Evolutionary conservation across 2,797 vertebrate species (phyloP).

Genomic region (Jordanella pulchra): DNA sequence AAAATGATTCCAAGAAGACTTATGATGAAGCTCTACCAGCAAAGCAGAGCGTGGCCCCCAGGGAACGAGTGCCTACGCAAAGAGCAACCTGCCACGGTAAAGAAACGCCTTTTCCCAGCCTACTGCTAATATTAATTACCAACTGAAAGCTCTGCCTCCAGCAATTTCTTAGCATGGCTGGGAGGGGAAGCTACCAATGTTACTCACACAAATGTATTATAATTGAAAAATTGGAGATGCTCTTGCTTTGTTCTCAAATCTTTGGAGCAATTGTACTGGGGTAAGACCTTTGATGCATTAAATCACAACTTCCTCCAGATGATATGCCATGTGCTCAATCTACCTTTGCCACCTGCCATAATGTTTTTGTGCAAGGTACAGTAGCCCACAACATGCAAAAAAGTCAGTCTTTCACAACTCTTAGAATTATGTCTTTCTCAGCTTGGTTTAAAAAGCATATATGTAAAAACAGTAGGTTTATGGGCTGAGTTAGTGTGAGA

Average conservation of each 20-base stretch:
- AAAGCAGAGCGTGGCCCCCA: constrained; percentile 51
- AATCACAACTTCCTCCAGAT: constrained; percentile 42
- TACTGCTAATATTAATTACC: constrained; percentile 79
- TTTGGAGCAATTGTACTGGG: constrained; percentile 43
- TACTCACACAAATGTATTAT: constrained; percentile 26
- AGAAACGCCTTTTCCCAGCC: constrained; percentile 59
- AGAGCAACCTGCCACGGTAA: constrained; percentile 59
- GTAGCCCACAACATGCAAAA: constrained; percentile 4
- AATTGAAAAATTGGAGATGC: constrained; percentile 29
- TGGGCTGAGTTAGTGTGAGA: too few species aligned
- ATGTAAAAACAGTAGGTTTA: too few species aligned
- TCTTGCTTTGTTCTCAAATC: constrained; percentile 22
- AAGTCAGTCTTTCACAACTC: constrained; percentile 15
- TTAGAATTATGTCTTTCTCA: background rate
- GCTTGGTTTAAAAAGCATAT: constrained; percentile 4
- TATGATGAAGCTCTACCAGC: constrained; percentile 55
- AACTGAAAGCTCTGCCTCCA: constrained; percentile 54
- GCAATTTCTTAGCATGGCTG: constrained; percentile 48
- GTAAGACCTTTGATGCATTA: constrained; percentile 33
- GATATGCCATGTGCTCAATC: constrained; percentile 24
- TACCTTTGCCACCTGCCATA: constrained; percentile 13
- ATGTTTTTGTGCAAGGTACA: constrained; percentile 23
- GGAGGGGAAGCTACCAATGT: constrained; percentile 59
- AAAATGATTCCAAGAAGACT: constrained; percentile 66
- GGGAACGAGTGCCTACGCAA: constrained; percentile 58